Evolutionary conservation across 2,113 vertebrate species (phyloP).

Genomic region (Anarrhichthys ocellatus): DNA sequence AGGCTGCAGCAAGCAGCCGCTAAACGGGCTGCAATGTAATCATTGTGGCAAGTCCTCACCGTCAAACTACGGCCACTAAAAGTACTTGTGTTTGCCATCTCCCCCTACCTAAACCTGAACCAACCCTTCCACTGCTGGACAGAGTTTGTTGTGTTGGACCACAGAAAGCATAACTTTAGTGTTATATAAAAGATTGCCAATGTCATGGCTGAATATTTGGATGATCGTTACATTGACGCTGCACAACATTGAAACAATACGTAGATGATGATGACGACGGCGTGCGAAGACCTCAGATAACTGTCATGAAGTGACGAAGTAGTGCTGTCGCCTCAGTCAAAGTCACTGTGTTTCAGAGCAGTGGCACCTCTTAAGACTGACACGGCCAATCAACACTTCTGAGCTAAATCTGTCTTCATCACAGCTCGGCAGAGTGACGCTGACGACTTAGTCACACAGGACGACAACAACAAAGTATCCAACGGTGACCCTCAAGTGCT

Average conservation of each 20-base stretch:
- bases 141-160: too few relatives aligned
- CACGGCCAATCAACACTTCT: constrained; percentile 12
- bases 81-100: background rate
- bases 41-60: too few relatives aligned
- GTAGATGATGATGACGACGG: background rate
- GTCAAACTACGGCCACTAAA: too few relatives aligned
- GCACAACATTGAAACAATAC: background rate
- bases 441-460: constrained; percentile 37
- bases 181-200: background rate
- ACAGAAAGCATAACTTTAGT: too few relatives aligned
- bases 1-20: too few relatives aligned
- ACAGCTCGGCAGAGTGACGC: constrained; percentile 30
- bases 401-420: constrained; percentile 28
- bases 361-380: background rate
- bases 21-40: too few relatives aligned
- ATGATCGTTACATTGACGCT: background rate
- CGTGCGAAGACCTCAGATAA: background rate
- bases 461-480: background rate
- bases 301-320: background rate
- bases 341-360: background rate
- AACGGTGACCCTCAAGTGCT: background rate
- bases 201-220: background rate
- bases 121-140: too few relatives aligned
- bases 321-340: background rate
- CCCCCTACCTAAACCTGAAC: too few relatives aligned